Conservation (phyloP, 2,113 vertebrate species). For the Anarrhichthys ocellatus region DNA sequence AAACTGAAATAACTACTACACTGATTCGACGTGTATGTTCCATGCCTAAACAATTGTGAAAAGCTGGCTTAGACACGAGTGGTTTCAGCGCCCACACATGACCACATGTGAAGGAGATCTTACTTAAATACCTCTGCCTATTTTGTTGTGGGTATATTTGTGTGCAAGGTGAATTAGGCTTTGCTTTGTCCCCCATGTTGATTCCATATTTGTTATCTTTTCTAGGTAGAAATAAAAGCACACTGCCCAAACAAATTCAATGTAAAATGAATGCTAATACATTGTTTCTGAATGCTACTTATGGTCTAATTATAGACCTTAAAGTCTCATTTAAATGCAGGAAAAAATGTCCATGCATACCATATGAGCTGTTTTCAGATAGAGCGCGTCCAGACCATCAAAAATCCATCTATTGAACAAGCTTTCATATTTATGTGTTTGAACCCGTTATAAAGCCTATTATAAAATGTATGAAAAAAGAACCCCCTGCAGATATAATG, state of each 20-base stretch:
- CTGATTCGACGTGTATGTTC: background rate
- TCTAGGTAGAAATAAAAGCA: constrained; percentile 19
- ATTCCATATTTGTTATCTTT: constrained; percentile 8
- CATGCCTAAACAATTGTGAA: constrained; percentile 11
- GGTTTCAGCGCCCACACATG: constrained; percentile 25
- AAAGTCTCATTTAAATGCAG: constrained; percentile 60
- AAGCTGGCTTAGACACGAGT: constrained; percentile 13
- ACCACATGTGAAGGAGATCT: constrained; percentile 15
- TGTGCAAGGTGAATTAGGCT: constrained; percentile 8
- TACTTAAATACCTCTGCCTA: background rate
- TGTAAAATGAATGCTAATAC: constrained; percentile 23
- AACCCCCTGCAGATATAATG: constrained; percentile 23
- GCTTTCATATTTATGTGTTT: constrained; percentile 60
- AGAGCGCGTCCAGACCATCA: constrained; percentile 36
- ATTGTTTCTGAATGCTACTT: constrained; percentile 27
- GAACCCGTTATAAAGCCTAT: constrained; percentile 43
- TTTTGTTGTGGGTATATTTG: constrained; percentile 13
- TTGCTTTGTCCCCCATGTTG: background rate
- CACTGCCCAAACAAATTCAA: background rate
- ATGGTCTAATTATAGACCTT: constrained; percentile 61
- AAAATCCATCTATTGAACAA: constrained; percentile 57
- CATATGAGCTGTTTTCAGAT: constrained; percentile 65
- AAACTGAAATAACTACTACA: constrained; percentile 5
- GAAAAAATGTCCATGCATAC: constrained; percentile 42
- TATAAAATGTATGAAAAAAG: constrained; percentile 47